Evolutionary conservation across 2,888 invertebrate species (phyloP), one percentile per base, ranked within the genome.

Genomic region (Stegana nigrithorax): DNA sequence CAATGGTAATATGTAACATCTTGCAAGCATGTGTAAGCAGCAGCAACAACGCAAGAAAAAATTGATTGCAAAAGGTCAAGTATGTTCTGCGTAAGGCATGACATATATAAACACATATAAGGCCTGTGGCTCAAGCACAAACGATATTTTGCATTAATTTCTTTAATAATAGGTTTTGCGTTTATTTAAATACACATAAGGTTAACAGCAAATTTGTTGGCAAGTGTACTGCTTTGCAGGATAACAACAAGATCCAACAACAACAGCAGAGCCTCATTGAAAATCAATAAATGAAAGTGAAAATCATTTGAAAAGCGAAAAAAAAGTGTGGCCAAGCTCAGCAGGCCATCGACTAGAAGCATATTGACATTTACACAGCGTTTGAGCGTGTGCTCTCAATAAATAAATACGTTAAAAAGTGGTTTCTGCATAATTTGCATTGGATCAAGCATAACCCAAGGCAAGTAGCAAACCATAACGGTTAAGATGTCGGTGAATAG

Each of bases 291-390:
- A 8, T 2, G 36, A 55, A 55, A 55, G 53, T 36, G 36, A 32
- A 36, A 55, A 32, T 23, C 12, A 53, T 4, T 29, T 29, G 19
- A 14, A 14, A 21, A 45, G 8, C 17, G 14, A 44, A 44, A 44
- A 27, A 53, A 53, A 55, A 55, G 26, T 29, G 17, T 14, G 17
- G 17, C 14, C 17, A 2, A 39, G 17, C 14, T 12, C 5, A 39
- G 39, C 14, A n/a, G 1, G 39, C 39, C 39, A 17, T n/a, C 3
- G 14, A 5, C 10, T 36, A 36, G 4, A 36, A 4, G 4, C 14
- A 10, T 6, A 4, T 36, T 75, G 69, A 75, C 67, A 56, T 60
- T 27, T 14, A 21, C 59, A 23, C 39, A 19, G n/a, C 21, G 19
- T 36, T 53, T n/a, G n/a, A n/a, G n/a, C n/a, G n/a, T n/a, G n/a